phyloP scores from a whole-genome alignment of 2,797 vertebrate genomes.

The Perdix hodgsoniae region DNA sequence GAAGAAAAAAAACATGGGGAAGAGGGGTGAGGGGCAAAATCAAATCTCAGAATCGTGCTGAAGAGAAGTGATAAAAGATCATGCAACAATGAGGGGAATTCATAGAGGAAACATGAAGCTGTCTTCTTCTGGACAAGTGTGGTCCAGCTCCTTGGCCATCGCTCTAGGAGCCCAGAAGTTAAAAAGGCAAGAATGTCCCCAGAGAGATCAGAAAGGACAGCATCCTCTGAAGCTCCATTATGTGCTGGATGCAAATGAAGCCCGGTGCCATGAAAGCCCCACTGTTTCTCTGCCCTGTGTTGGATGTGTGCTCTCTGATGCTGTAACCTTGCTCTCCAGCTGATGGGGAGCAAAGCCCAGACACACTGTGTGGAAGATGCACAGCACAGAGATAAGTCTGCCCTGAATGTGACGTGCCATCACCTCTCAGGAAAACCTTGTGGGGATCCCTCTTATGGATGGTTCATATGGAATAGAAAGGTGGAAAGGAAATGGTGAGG shows the following conservation, averaged over 20 bases:
- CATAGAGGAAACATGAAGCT: slow-evolving; percentile 56
- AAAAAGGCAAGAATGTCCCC: slow-evolving; percentile 68
- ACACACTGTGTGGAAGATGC: not conserved
- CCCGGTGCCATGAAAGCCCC: slow-evolving; percentile 48
- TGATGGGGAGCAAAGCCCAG: not conserved
- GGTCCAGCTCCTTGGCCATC: slow-evolving; percentile 24
- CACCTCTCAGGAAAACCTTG: not conserved
- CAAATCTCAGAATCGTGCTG: not conserved
- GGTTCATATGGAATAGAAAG: fast-evolving
- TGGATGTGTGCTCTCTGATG: slow-evolving; percentile 5
- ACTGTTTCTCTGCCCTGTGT: slow-evolving; percentile 32
- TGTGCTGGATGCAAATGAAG: slow-evolving; percentile 40
- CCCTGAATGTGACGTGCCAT: not conserved
- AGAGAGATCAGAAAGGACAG: not conserved
- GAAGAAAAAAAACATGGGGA: slow-evolving; percentile 45
- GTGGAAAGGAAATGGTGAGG: not conserved
- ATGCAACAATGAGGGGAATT: slow-evolving; percentile 68
- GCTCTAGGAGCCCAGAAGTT: slow-evolving; percentile 30
- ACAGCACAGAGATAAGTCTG: not conserved
- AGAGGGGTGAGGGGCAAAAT: slow-evolving; percentile 9
- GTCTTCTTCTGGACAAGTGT: not conserved
- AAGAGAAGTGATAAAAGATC: not conserved
- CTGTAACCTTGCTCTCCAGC: slow-evolving; percentile 35
- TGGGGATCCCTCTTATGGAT: not conserved
- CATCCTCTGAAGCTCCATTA: slow-evolving; percentile 49